Percentiles rank a stretch among this genome's conserved stretches.
Conservation (phyloP, 2,888 invertebrate genomes). For the Eupithecia inturbata region DNA sequence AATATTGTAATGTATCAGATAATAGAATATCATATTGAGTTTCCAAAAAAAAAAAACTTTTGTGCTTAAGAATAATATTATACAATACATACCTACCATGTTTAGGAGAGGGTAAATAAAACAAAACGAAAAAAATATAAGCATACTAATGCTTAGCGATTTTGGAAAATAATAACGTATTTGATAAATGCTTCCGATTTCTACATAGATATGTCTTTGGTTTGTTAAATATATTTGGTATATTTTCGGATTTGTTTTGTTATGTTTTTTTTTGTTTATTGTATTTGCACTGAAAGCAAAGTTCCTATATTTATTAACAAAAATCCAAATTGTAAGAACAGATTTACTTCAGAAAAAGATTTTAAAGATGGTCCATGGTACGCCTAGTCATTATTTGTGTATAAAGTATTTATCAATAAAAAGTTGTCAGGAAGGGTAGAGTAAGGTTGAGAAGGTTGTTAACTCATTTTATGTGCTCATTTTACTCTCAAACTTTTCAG, state of each 20-base stretch:
- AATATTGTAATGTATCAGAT: constrained; percentile 44
- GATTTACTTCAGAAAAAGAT: constrained; percentile 52
- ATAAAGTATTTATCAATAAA: constrained; percentile 71
- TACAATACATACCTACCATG: constrained; percentile 65
- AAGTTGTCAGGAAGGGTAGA: constrained; percentile 63
- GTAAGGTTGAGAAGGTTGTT: constrained; percentile 54
- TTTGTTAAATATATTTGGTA: constrained; percentile 43
- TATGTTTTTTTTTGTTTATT: constrained; percentile 44
- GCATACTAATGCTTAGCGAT: constrained; percentile 67
- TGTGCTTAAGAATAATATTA: constrained; percentile 67
- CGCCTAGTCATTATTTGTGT: constrained; percentile 82
- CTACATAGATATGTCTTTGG: constrained; percentile 48
- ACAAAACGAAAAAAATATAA: constrained; percentile 58
- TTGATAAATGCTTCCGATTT: constrained; percentile 68
- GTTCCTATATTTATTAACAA: constrained; percentile 79
- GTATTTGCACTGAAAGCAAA: constrained; percentile 77
- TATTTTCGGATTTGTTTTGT: constrained; percentile 46
- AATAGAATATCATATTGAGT: constrained; percentile 51
- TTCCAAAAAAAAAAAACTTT: constrained; percentile 60
- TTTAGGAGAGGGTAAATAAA: constrained; percentile 62
- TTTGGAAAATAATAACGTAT: constrained; percentile 57
- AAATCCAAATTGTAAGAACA: constrained; percentile 58
- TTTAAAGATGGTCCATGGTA: constrained; percentile 77
- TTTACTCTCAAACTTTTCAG: constrained; percentile 43
- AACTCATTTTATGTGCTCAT: constrained; percentile 59